Conservation (phyloP, 2,113 vertebrate species). For the Myocastor coypus region DNA sequence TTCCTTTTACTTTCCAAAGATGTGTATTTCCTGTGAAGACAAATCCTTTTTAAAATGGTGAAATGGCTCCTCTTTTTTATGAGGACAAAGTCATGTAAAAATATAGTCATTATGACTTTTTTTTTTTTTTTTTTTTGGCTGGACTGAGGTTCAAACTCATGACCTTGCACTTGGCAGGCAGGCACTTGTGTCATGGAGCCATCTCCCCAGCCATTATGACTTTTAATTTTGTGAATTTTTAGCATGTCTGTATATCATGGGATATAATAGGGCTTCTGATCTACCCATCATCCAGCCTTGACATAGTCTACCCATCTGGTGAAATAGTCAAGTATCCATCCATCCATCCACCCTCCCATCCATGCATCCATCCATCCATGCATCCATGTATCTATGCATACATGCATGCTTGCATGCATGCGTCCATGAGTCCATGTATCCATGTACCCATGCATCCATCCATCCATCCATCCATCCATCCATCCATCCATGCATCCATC, state of each 20-base stretch:
- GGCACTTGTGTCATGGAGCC: no score
- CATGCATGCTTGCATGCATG: background rate
- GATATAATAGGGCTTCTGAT: background rate
- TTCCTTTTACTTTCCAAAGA: slow-evolving; percentile 53
- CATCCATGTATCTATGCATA: background rate
- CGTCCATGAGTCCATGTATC: no score
- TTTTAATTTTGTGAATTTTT: background rate
- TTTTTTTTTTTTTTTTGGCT: no score
- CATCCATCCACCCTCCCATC: no score
- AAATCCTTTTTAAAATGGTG: slow-evolving; percentile 2
- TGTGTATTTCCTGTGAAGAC: background rate
- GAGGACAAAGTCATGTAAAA: background rate
- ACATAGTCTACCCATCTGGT: background rate
- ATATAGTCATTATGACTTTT: background rate
- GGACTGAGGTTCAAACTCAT: no score
- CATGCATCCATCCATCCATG: background rate
- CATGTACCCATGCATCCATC: background rate
- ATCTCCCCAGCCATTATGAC: background rate
- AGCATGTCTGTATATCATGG: background rate
- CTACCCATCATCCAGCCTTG: background rate
- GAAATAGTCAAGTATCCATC: background rate
- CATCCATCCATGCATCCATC: no score
- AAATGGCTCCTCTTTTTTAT: background rate
- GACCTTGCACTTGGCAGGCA: no score
- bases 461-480: background rate